Evolutionary conservation across 2,888 invertebrate genomes (phyloP).

Genomic region (Pandemis cinnamomeana): DNA sequence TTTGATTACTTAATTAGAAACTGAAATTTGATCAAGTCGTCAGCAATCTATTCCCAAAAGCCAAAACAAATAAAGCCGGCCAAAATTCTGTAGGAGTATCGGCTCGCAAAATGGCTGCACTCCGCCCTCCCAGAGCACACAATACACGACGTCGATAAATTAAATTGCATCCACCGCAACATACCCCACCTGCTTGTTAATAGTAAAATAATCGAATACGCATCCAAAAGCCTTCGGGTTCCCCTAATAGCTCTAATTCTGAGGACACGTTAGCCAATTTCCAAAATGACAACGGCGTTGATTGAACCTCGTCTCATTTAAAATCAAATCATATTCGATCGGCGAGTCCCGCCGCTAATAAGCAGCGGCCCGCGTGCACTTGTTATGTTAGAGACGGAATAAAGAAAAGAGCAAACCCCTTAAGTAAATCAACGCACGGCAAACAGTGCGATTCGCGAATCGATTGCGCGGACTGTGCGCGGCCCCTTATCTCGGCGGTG

Average conservation of each 20-base stretch:
- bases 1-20: conserved; percentile 14
- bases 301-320: conserved; percentile 42
- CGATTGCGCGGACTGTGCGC: conserved; percentile 63
- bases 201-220: conserved; percentile 72
- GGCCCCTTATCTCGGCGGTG: conserved; percentile 79
- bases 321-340: conserved; percentile 34
- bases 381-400: conserved; percentile 64
- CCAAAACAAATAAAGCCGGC: conserved; percentile 59
- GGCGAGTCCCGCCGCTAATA: conserved; percentile 10
- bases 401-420: conserved; percentile 79
- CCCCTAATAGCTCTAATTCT: conserved; percentile 65
- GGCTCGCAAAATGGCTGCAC: conserved; percentile 36
- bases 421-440: conserved; percentile 71
- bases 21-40: conserved; percentile 58
- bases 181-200: conserved; percentile 60
- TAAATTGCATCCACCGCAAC: conserved; percentile 70
- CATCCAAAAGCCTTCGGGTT: conserved; percentile 50
- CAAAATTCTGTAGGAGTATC: conserved; percentile 45
- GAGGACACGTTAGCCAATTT: conserved; percentile 51
- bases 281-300: conserved; percentile 40
- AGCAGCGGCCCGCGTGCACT: conserved; percentile 55
- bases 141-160: conserved; percentile 64
- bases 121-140: conserved; percentile 47
- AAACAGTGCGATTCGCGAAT: conserved; percentile 72
- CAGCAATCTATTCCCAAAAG: conserved; percentile 58